These are phyloP conservation scores for Caenorhabditis becei DNA, from an alignment of 2,888 invertebrate species.

Conservation along the genomic window DNA sequence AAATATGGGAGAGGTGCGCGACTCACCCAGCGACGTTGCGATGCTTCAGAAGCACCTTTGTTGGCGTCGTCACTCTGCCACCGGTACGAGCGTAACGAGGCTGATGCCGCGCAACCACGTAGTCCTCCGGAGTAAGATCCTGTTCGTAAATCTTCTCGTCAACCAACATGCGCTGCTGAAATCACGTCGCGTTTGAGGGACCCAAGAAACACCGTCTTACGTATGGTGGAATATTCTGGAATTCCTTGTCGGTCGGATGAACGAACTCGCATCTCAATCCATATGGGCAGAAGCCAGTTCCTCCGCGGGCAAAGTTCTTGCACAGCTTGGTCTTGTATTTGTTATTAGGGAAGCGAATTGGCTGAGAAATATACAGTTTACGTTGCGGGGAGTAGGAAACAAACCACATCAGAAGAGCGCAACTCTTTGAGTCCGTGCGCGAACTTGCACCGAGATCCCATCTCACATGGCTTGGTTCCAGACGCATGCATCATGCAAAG, in stretches of 20 bases:
- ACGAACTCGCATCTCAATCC: slow-evolving; percentile 69
- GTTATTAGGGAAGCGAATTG: slow-evolving; percentile 62
- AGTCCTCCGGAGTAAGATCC: slow-evolving; percentile 58
- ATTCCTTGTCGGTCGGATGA: slow-evolving; percentile 68
- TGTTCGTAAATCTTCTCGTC: slow-evolving; percentile 34
- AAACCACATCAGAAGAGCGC: slow-evolving; percentile 53
- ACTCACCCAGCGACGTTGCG: slow-evolving; percentile 57
- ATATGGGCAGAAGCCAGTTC: slow-evolving; percentile 66
- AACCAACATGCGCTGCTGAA: slow-evolving; percentile 57
- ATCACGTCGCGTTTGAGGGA: not conserved
- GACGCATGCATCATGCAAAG: slow-evolving; percentile 66
- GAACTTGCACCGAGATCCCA: slow-evolving; percentile 68
- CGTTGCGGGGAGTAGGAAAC: not conserved
- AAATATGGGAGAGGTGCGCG: not conserved
- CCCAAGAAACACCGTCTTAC: slow-evolving; percentile 25
- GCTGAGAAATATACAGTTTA: slow-evolving; percentile 41
- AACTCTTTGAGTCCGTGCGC: slow-evolving; percentile 70
- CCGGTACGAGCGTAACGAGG: slow-evolving; percentile 35
- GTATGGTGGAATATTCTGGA: slow-evolving; percentile 51
- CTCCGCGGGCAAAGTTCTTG: slow-evolving; percentile 69
- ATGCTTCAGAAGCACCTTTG: slow-evolving; percentile 60
- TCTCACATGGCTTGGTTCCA: slow-evolving; percentile 61
- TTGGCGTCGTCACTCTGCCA: slow-evolving; percentile 45
- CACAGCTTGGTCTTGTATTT: slow-evolving; percentile 73
- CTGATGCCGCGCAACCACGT: slow-evolving; percentile 39